A percentile compares a stretch with the other conserved stretches of the same genome.
phyloP scores from a whole-genome alignment of 2,113 vertebrate genomes.

The Catharus bicknelli region DNA sequence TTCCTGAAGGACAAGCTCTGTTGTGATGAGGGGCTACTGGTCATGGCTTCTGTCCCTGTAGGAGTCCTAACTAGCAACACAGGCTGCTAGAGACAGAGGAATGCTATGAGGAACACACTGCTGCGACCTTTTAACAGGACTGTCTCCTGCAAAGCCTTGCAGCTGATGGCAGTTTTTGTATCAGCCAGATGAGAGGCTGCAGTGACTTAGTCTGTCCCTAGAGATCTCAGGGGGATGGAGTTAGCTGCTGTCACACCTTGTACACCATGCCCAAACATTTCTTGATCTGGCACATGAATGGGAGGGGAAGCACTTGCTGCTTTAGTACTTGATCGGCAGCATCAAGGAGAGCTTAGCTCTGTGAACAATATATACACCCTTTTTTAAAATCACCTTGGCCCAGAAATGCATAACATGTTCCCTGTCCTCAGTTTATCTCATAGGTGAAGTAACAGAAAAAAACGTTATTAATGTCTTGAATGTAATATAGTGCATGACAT shows the following conservation, averaged over 20 bases:
- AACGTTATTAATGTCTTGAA: not conserved
- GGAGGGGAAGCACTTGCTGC: not conserved
- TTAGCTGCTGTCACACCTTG: not conserved
- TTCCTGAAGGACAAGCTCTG: not conserved
- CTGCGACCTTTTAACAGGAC: not conserved
- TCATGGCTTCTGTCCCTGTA: not conserved
- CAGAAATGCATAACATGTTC: not conserved
- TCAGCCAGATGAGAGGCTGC: not conserved
- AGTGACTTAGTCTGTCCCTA: not conserved
- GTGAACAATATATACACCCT: not conserved
- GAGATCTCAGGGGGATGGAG: not conserved
- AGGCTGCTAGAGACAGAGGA: not conserved
- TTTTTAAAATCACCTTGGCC: not conserved
- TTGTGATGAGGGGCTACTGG: not conserved
- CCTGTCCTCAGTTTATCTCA: not conserved
- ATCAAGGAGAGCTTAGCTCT: not conserved
- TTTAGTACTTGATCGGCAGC: not conserved
- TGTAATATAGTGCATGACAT: not conserved
- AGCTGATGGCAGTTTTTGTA: not conserved
- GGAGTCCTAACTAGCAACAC: not conserved
- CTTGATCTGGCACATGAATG: not conserved
- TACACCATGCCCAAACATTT: not conserved
- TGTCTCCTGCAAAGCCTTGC: not conserved
- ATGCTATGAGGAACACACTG: not conserved
- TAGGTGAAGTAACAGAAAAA: slow-evolving; percentile 23